Conservation (phyloP, 2,888 invertebrate genomes). For the Willowsia nigromaculata region DNA sequence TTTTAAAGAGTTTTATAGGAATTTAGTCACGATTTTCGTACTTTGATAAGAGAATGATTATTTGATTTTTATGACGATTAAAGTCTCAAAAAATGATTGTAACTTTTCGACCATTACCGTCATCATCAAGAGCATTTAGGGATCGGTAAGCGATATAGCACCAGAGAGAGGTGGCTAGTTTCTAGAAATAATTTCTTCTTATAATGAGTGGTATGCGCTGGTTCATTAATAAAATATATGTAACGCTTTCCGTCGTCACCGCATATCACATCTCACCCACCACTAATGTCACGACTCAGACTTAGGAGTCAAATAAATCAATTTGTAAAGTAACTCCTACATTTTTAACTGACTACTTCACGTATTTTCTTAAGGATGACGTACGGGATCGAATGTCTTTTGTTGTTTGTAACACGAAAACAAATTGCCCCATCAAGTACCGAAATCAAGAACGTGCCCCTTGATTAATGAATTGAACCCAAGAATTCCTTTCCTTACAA, state of each 20-base stretch:
- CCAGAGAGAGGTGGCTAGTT: neutral
- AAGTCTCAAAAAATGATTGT: conserved; percentile 41
- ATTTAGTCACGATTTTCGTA: conserved; percentile 64
- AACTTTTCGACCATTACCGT: conserved; percentile 32
- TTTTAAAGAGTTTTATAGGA: conserved; percentile 66
- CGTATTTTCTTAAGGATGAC: neutral
- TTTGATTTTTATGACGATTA: conserved; percentile 70
- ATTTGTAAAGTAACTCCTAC: conserved; percentile 30
- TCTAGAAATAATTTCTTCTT: conserved; percentile 2
- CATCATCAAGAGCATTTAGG: conserved; percentile 4
- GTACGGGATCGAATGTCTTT: conserved; percentile 25
- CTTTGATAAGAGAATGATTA: conserved; percentile 59
- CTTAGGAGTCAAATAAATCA: conserved; percentile 34
- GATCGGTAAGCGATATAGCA: neutral
- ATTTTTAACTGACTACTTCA: neutral
- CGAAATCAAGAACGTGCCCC: conserved; percentile 64
- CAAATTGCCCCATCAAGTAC: conserved; percentile 55
- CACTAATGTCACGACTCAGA: conserved; percentile 28
- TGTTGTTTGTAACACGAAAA: conserved; percentile 24
- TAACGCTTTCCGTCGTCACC: conserved; percentile 38
- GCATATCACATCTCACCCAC: neutral
- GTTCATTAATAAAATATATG: conserved; percentile 45
- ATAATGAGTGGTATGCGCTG: conserved; percentile 16
- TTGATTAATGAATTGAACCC: conserved; percentile 59
- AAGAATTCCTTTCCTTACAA: neutral